Conservation (phyloP, 2,888 invertebrate species). For the Nycteola revayana region DNA sequence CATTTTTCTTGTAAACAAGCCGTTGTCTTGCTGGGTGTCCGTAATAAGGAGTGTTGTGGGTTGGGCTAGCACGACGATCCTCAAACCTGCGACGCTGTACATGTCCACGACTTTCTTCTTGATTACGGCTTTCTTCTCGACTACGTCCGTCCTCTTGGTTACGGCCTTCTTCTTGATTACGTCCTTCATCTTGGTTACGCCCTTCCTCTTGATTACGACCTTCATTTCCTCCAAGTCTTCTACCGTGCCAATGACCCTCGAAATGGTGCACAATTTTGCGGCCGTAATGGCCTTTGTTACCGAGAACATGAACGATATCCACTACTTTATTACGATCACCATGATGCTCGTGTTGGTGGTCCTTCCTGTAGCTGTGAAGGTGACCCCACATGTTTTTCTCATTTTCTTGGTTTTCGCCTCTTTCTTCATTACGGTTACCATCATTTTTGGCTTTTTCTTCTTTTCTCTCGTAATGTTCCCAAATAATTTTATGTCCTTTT, state of each 20-base stretch:
- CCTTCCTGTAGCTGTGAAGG: too few relatives aligned
- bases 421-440: too few relatives aligned
- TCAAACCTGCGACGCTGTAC: slow-evolving; percentile 19
- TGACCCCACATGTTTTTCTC: too few relatives aligned
- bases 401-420: too few relatives aligned
- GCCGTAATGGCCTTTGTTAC: slow-evolving; percentile 1
- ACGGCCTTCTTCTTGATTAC: neutral
- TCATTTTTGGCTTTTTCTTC: too few relatives aligned
- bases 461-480: too few relatives aligned
- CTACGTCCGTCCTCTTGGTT: neutral
- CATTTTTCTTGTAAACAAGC: slow-evolving; percentile 22
- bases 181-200: neutral
- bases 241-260: slow-evolving; percentile 1
- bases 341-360: too few relatives aligned
- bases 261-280: too few relatives aligned
- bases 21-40: slow-evolving; percentile 20
- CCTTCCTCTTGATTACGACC: too few relatives aligned
- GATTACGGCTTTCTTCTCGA: slow-evolving; percentile 4
- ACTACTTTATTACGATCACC: too few relatives aligned
- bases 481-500: too few relatives aligned
- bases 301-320: neutral
- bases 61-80: slow-evolving; percentile 19
- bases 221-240: neutral
- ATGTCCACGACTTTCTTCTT: slow-evolving; percentile 16
- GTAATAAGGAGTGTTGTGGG: slow-evolving; percentile 16